Evolutionary conservation across 2,888 invertebrate species (phyloP).

Genomic region (Beris morrisii): DNA sequence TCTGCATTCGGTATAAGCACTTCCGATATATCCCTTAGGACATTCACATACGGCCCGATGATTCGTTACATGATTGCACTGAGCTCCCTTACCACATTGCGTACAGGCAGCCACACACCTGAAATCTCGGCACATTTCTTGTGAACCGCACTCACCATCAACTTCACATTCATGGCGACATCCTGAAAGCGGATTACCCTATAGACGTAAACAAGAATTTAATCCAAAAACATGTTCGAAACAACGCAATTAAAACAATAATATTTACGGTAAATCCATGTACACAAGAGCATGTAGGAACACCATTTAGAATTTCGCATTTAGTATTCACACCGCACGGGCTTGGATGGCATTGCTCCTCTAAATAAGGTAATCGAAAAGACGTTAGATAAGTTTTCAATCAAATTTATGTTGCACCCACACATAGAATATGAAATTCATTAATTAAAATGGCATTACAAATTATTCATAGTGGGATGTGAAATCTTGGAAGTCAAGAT

Average conservation of each 20-base stretch:
- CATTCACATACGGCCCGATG: slow-evolving; percentile 80
- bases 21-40: slow-evolving; percentile 79
- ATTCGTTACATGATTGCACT: slow-evolving; percentile 72
- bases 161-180: slow-evolving; percentile 83
- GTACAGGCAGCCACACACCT: slow-evolving; percentile 76
- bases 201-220: slow-evolving; percentile 37
- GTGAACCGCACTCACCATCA: slow-evolving; percentile 71
- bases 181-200: slow-evolving; percentile 75
- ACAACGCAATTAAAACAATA: not conserved
- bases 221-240: not conserved
- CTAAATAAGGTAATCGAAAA: slow-evolving; percentile 55
- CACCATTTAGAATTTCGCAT: slow-evolving; percentile 74
- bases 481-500: slow-evolving; percentile 33
- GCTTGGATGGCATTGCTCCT: slow-evolving; percentile 80
- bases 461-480: slow-evolving; percentile 18
- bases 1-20: slow-evolving; percentile 73
- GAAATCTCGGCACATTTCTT: slow-evolving; percentile 73
- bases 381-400: not conserved
- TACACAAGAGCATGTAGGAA: slow-evolving; percentile 78
- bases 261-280: slow-evolving; percentile 65
- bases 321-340: slow-evolving; percentile 81
- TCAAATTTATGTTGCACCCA: slow-evolving; percentile 1
- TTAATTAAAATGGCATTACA: not conserved
- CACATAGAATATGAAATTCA: not conserved
- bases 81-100: slow-evolving; percentile 76